phyloP scores from a whole-genome alignment of 2,888 invertebrate species.

The Polylopha cassiicola region DNA sequence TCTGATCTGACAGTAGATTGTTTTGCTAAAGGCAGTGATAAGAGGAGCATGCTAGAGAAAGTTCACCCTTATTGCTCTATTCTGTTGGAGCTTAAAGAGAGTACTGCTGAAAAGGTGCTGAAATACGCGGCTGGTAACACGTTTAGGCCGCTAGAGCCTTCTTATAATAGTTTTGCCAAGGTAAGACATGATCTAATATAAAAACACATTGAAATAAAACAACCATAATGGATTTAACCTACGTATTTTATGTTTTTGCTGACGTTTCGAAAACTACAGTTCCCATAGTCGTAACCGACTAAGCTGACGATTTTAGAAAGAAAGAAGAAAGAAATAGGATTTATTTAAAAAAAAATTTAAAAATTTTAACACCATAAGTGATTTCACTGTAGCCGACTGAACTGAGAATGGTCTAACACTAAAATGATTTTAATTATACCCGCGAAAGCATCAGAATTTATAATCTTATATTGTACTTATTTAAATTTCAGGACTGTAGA shows the following conservation, averaged over 20 bases:
- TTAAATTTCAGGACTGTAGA: slow-evolving; percentile 67
- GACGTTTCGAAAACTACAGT: no score
- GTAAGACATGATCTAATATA: slow-evolving; percentile 44
- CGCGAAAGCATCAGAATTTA: no score
- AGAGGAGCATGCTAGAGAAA: slow-evolving; percentile 40
- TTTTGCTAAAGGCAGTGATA: slow-evolving; percentile 33
- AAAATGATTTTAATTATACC: no score
- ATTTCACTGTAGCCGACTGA: no score
- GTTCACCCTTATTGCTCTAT: slow-evolving; percentile 68
- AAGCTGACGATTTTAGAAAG: no score
- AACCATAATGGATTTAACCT: neutral
- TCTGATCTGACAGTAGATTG: slow-evolving; percentile 39
- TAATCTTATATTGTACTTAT: no score
- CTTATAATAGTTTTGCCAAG: slow-evolving; percentile 72
- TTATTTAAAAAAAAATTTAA: no score
- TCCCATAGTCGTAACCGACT: no score
- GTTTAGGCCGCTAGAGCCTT: slow-evolving; percentile 70
- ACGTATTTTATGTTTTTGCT: no score
- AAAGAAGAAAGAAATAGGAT: no score
- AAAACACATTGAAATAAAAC: neutral
- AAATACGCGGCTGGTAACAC: slow-evolving; percentile 75
- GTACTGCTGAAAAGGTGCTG: slow-evolving; percentile 48
- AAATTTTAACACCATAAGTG: no score
- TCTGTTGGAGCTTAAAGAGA: slow-evolving; percentile 54
- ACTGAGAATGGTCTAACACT: no score